Conservation (phyloP, 1,140 invertebrate genomes). For the Aphidius ervi region DNA sequence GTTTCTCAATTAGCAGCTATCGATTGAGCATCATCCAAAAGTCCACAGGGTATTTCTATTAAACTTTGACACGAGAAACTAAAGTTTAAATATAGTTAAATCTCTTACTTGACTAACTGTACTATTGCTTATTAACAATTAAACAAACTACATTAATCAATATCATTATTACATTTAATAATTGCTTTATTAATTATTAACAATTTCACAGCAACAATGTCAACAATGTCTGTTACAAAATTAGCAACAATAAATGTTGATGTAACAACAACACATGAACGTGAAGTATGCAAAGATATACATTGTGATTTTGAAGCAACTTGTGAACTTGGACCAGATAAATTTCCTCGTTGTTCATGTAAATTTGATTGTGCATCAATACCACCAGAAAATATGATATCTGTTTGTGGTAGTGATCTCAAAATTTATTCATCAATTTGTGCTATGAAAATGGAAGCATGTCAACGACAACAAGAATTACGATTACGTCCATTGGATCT, state of each 20-base stretch:
- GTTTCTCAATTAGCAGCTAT: constrained; percentile 5
- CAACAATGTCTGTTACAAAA: constrained; percentile 41
- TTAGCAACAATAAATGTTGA: constrained; percentile 40
- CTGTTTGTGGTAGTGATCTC: constrained; percentile 81
- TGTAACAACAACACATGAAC: constrained; percentile 52
- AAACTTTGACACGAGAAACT: not conserved
- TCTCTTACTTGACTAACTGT: constrained; percentile 19
- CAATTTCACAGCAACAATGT: constrained; percentile 32
- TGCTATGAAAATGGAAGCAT: constrained; percentile 82
- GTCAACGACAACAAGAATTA: constrained; percentile 77
- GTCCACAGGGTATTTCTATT: not conserved
- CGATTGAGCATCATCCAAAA: not conserved
- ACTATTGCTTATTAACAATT: constrained; percentile 22
- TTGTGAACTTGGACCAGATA: constrained; percentile 72
- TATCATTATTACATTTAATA: too few relatives aligned
- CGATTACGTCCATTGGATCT: constrained; percentile 72
- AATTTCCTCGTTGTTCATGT: constrained; percentile 73
- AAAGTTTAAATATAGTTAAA: too few relatives aligned
- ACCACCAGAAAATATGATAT: constrained; percentile 56
- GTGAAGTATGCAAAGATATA: constrained; percentile 71
- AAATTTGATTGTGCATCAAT: constrained; percentile 64
- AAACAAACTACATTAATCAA: constrained; percentile 13
- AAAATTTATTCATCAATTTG: constrained; percentile 77
- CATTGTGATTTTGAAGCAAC: constrained; percentile 80
- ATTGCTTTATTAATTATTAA: too few relatives aligned